These are phyloP conservation scores for Ormyrus nitidulus DNA, from an alignment of 2,888 invertebrate species.

Conservation along the genomic window DNA sequence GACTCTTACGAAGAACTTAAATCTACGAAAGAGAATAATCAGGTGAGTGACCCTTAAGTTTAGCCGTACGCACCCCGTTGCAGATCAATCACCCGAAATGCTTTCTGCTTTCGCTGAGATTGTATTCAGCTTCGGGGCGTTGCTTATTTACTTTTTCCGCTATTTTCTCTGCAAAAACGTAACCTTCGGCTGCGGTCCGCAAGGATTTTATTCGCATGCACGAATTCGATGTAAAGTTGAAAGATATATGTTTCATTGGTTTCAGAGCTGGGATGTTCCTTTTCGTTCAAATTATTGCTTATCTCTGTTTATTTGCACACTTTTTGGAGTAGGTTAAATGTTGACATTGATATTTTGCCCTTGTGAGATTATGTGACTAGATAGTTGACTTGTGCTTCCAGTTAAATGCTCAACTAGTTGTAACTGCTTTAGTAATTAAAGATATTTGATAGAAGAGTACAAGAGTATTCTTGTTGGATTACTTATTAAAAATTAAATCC, in stretches of 20 bases:
- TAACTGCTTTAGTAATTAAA: conserved; percentile 9
- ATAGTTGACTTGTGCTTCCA: background rate
- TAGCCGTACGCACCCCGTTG: background rate
- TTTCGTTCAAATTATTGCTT: background rate
- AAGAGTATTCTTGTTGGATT: background rate
- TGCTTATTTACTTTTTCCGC: conserved; percentile 7
- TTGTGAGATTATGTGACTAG: background rate
- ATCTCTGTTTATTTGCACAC: conserved; percentile 19
- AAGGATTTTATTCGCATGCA: no score
- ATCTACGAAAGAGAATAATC: conserved; percentile 69
- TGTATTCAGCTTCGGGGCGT: no score
- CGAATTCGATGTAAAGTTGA: no score
- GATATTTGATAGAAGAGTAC: background rate
- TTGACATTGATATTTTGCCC: conserved; percentile 33
- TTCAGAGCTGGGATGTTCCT: no score
- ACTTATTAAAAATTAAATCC: background rate
- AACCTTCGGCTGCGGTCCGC: no score
- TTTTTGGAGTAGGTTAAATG: conserved; percentile 9
- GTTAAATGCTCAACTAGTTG: background rate
- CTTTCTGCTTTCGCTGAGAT: no score
- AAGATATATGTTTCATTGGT: no score
- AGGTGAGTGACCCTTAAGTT: conserved; percentile 64
- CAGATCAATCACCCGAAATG: background rate
- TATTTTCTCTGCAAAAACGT: no score
- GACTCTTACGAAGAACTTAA: conserved; percentile 72